phyloP scores from a whole-genome alignment of 2,888 invertebrate species.

The Catocala fraxini region DNA sequence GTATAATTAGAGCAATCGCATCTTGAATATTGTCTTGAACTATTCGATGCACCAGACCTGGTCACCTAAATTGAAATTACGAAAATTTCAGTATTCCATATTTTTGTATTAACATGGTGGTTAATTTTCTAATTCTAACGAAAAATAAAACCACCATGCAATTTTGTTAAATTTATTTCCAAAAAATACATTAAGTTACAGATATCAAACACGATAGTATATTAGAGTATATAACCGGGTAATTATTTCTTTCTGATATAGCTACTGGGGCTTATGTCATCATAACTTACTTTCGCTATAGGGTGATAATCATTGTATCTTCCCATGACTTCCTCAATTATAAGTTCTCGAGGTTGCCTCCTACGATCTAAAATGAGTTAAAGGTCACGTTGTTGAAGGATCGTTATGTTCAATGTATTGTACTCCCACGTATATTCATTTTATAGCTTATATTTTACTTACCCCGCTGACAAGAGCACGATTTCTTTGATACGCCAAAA shows the following conservation, averaged over 20 bases:
- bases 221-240: too few species aligned
- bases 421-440: slow-evolving; percentile 69
- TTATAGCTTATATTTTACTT: slow-evolving; percentile 36
- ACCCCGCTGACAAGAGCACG: slow-evolving; percentile 61
- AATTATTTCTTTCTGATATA: not conserved
- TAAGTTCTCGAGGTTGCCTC: slow-evolving; percentile 62
- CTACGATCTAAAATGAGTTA: slow-evolving; percentile 70
- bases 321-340: slow-evolving; percentile 76
- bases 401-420: slow-evolving; percentile 42
- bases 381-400: slow-evolving; percentile 23
- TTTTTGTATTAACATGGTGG: slow-evolving; percentile 55
- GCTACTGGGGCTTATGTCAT: slow-evolving; percentile 53
- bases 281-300: slow-evolving; percentile 72
- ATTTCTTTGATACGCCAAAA: slow-evolving; percentile 38
- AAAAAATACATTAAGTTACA: slow-evolving; percentile 21
- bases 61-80: slow-evolving; percentile 57
- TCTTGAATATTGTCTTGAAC: slow-evolving; percentile 24
- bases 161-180: slow-evolving; percentile 44
- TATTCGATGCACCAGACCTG: slow-evolving; percentile 21
- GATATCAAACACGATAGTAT: not conserved
- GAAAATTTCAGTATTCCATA: slow-evolving; percentile 18
- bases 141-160: slow-evolving; percentile 69
- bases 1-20: slow-evolving; percentile 36
- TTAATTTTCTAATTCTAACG: slow-evolving; percentile 40
- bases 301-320: slow-evolving; percentile 60